Evolutionary conservation across 2,113 vertebrate genomes (phyloP), one percentile per base, ranked within the genome.

Genomic region (Mormyrus iriodes): DNA sequence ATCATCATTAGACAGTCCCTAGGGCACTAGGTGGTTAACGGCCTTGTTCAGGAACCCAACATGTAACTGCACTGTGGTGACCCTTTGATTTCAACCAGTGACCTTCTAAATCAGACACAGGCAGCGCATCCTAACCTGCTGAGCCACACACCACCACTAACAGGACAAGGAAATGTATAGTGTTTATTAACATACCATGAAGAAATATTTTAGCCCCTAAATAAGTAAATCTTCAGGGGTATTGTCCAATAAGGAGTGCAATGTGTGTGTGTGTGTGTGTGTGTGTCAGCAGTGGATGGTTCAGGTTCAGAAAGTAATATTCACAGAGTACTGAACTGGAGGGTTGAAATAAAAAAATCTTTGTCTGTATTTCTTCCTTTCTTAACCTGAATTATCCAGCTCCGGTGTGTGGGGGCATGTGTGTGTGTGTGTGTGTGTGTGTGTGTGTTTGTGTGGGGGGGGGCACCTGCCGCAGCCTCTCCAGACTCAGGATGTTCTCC

Each of bases 401-500:
- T n/a, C n/a, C n/a, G n/a, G 42, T 83, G 79, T 19, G 61, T 35
- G 44, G 10, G 19, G 24, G 39, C 3, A 42, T 83, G 42, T 48
- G 79, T 10, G 27, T 83, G 79, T 44, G 31, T 27, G 31, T 35
- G 69, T 1, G 12, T 9, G n/a, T 3, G 27, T 31, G 9, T 31
- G 24, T 12, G 65, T 35, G 31, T 3, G n/a, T 13, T 21, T 8
- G 65, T 27, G 65, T 73, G 31, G 44, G 4, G 46, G 44, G 27
- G 73, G 19, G 12, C 89, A 95, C 98, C 97, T 99, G 98, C 89
- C 98, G 94, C 10, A 99, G 96, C 86, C 97, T 96, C 91, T 99
- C 98, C 3, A 99, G 96, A 87, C 98, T 97, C 90, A 99, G 91
- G 89, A 99, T 99, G 91, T 98, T 99, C 93, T 99, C 98, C 91